phyloP scores from a whole-genome alignment of 1,140 invertebrate species.

The Melanaphis sacchari region DNA sequence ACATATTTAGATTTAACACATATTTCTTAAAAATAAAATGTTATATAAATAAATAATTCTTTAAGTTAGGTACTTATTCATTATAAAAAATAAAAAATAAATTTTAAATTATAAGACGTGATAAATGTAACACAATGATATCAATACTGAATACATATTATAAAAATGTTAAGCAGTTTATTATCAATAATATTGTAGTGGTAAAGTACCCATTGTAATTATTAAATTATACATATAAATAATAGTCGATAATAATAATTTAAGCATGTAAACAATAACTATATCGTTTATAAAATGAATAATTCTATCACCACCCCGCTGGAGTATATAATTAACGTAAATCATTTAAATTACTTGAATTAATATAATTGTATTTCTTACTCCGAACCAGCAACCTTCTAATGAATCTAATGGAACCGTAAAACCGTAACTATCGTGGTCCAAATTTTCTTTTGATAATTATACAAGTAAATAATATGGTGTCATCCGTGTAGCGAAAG shows the following conservation, averaged over 20 bases:
- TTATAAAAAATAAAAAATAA: background rate
- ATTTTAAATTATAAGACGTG: background rate
- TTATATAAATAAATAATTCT: background rate
- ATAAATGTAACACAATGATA: background rate
- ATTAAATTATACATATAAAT: too few species aligned
- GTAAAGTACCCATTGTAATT: too few species aligned
- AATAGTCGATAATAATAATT: background rate
- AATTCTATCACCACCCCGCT: background rate
- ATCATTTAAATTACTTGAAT: background rate
- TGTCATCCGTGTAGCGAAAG: background rate
- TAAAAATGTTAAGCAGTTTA: background rate
- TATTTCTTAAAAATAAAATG: background rate
- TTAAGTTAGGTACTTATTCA: background rate
- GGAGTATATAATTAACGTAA: too few species aligned
- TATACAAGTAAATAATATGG: background rate
- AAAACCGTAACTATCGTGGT: background rate
- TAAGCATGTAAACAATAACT: background rate
- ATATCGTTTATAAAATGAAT: background rate
- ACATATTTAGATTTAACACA: background rate
- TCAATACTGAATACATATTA: background rate
- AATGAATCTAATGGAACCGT: background rate
- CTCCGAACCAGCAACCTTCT: background rate
- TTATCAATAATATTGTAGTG: background rate
- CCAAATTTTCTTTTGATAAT: background rate
- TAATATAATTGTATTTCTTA: background rate